phyloP scores from a whole-genome alignment of 1,140 invertebrate genomes.

The Sitobion miscanthi region DNA sequence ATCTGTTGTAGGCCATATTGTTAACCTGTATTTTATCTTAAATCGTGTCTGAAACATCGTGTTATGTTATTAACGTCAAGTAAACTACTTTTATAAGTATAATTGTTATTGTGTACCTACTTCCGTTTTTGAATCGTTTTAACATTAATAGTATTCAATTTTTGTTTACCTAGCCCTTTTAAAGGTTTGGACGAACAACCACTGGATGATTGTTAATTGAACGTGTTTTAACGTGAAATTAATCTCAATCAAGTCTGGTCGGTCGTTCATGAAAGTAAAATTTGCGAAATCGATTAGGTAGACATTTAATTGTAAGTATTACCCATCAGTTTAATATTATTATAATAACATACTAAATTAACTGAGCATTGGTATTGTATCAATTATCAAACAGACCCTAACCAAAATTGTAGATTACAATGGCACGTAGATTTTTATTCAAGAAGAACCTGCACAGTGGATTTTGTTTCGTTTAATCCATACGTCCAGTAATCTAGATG shows the following conservation, averaged over 20 bases:
- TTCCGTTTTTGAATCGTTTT: not conserved
- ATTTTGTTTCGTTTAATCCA: no score
- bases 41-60: no score
- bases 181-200: not conserved
- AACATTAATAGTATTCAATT: not conserved
- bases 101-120: no score
- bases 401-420: no score
- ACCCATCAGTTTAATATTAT: not conserved
- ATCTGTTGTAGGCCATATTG: no score
- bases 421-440: no score
- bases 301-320: not conserved
- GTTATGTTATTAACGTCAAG: no score
- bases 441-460: not conserved
- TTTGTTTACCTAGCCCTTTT: not conserved
- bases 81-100: not conserved
- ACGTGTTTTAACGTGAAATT: not conserved
- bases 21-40: no score
- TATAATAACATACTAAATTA: not conserved
- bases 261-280: not conserved
- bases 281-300: not conserved
- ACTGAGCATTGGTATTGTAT: no score
- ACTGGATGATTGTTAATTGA: not conserved
- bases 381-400: no score
- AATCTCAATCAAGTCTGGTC: not conserved
- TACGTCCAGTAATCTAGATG: no score